These are phyloP conservation scores for Nannoperca australis DNA, from an alignment of 2,797 vertebrate species.

Conservation along the genomic window DNA sequence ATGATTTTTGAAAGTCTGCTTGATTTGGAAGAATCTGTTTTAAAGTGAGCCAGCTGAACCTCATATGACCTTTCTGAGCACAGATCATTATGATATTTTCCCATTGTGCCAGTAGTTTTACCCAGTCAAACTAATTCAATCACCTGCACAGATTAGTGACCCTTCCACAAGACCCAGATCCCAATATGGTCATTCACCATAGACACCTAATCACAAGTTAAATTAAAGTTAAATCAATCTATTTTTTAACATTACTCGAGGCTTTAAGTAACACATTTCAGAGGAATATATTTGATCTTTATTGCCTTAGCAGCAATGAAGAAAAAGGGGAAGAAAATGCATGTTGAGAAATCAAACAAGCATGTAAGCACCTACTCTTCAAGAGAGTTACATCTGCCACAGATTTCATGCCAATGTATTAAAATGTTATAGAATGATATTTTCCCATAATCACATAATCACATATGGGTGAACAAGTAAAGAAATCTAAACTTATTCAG, in stretches of 20 bases:
- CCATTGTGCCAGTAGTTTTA: not conserved
- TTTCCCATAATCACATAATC: slow-evolving; percentile 1
- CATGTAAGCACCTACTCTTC: slow-evolving; percentile 7
- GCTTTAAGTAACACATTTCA: slow-evolving; percentile 32
- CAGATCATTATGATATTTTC: slow-evolving; percentile 1
- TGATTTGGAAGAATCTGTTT: slow-evolving; percentile 21
- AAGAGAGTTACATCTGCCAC: not conserved
- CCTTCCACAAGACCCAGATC: not conserved
- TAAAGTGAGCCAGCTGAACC: slow-evolving; percentile 24
- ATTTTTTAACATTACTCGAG: slow-evolving; percentile 34
- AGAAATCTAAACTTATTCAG: slow-evolving; percentile 42
- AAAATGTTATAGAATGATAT: slow-evolving; percentile 14
- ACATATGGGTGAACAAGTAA: slow-evolving; percentile 28
- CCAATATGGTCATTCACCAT: not conserved
- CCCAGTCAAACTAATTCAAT: slow-evolving; percentile 35
- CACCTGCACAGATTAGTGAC: slow-evolving; percentile 38
- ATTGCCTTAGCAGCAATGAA: slow-evolving; percentile 3
- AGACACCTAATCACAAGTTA: slow-evolving; percentile 31
- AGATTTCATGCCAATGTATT: slow-evolving; percentile 12
- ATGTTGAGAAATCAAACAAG: slow-evolving; percentile 9
- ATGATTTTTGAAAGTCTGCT: slow-evolving; percentile 15
- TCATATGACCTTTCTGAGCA: slow-evolving; percentile 19
- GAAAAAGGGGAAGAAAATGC: not conserved
- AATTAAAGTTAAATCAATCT: slow-evolving; percentile 3
- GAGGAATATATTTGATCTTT: slow-evolving; percentile 3